Evolutionary conservation across 1,140 invertebrate genomes (phyloP), one percentile per base, ranked within the genome.

Genomic region (Zaprionus nigranus): DNA sequence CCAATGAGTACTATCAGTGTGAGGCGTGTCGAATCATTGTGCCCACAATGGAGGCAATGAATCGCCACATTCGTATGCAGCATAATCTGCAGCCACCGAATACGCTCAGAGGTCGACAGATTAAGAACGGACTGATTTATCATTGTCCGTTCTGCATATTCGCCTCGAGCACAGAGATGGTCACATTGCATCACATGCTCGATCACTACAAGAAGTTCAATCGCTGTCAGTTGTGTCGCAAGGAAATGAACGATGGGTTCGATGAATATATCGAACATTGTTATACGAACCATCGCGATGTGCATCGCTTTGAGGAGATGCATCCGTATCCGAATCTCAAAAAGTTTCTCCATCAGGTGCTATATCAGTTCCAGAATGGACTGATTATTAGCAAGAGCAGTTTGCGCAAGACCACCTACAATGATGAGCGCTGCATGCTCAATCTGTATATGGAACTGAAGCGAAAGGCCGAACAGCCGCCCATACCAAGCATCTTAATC

Each of bases 371-470:
- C 20, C 74, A 75, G 11, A 88, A 90, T 24, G 84, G 84, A 0
- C 54, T 88, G 1, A 71, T 88, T 34, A 81, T 90, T 9, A 84
- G 64, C 40, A 90, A 90, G 56, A 84, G 61, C 58, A 84, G 85
- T 17, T 36, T 88, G 40, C 74, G 65, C 0, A 13, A 57, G 6
- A 88, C 84, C 2, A 68, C 62, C 9, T 81, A 34, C 36, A 20
- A 7, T 0, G 12, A 62, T 6, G 85, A 81, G 0, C 0, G 0
- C 0, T 0, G 17, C 9, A 81, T 81, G 28, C 15, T 2, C 0
- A 6, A 7, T 1, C 17, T 86, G 7, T 76, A 87, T 26, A 9
- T 9, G 3, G 83, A 87, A 3, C 26, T 84, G 0, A 46, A 76
- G 53, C 12, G 9, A 15, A 75, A 73, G 49, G 56, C 56, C 1